Evolutionary conservation across 1,140 invertebrate genomes (phyloP).

Genomic region (Eumaeus atala): DNA sequence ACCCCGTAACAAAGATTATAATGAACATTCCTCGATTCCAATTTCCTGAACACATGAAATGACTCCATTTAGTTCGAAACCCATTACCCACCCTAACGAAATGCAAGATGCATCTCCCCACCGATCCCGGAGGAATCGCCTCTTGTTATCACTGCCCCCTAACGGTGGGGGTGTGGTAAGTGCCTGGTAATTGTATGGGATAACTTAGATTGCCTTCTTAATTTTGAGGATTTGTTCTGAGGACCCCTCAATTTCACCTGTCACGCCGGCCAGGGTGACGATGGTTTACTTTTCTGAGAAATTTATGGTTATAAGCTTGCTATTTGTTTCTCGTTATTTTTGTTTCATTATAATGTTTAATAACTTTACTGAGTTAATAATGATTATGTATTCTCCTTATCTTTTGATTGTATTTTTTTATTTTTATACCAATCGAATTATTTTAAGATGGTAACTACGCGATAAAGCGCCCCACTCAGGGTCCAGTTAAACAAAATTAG

Average conservation of each 20-base stretch:
- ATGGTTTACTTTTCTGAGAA: constrained; percentile 7
- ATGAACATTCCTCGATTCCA: constrained; percentile 15
- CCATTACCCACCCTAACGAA: constrained; percentile 31
- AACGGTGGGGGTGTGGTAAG: constrained; percentile 51
- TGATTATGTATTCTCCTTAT: background rate
- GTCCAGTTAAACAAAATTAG: too few species aligned
- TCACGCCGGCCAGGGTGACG: constrained; percentile 16
- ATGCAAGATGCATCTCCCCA: constrained; percentile 34
- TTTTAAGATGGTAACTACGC: too few species aligned
- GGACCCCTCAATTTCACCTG: constrained; percentile 22
- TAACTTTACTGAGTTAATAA: background rate
- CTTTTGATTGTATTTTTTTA: background rate
- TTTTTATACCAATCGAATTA: too few species aligned
- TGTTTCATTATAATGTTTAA: background rate
- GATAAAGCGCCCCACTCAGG: too few species aligned
- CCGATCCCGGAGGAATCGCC: constrained; percentile 30
- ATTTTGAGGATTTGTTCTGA: constrained; percentile 45
- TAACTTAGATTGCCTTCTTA: constrained; percentile 69
- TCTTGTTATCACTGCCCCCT: constrained; percentile 36
- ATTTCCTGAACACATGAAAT: constrained; percentile 25
- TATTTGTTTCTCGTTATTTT: background rate
- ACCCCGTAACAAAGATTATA: constrained; percentile 17
- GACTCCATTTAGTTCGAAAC: constrained; percentile 30
- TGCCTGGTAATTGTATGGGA: constrained; percentile 64
- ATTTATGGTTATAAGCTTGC: background rate